phyloP scores from a whole-genome alignment of 2,113 vertebrate species.

The Xenopus laevis region DNA sequence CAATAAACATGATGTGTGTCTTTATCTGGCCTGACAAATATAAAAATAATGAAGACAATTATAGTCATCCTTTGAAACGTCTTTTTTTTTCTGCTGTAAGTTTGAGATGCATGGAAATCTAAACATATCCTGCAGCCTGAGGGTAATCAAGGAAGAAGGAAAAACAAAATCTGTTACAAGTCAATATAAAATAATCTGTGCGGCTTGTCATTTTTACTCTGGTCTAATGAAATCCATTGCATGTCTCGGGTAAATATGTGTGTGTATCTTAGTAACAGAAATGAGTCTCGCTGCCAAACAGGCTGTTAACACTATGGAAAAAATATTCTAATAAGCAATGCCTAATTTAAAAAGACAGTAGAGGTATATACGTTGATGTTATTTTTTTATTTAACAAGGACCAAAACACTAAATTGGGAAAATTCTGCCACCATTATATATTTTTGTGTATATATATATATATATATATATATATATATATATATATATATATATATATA shows the following conservation, averaged over 20 bases:
- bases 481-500: too few relatives aligned
- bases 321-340: background rate
- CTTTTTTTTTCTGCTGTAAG: background rate
- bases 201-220: conserved; percentile 14
- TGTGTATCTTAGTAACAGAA: conserved; percentile 1
- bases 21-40: conserved; percentile 45
- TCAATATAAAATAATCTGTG: conserved; percentile 20
- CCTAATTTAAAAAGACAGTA: too few relatives aligned
- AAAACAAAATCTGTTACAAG: conserved; percentile 10
- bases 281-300: background rate
- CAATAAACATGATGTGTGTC: conserved; percentile 45
- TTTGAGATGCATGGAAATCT: conserved; percentile 10
- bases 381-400: too few relatives aligned
- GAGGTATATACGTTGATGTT: too few relatives aligned
- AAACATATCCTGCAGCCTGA: conserved; percentile 4
- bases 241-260: conserved; percentile 6
- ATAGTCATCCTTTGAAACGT: conserved; percentile 28
- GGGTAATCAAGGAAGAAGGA: conserved; percentile 14
- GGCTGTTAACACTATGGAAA: background rate
- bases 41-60: conserved; percentile 46
- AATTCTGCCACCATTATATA: too few relatives aligned
- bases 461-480: too few relatives aligned
- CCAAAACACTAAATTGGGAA: too few relatives aligned
- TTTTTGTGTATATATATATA: too few relatives aligned
- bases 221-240: conserved; percentile 10